Base-by-base conservation (phyloP, 2,888 invertebrate genomes). In the Apotomis turbidana region DNA sequence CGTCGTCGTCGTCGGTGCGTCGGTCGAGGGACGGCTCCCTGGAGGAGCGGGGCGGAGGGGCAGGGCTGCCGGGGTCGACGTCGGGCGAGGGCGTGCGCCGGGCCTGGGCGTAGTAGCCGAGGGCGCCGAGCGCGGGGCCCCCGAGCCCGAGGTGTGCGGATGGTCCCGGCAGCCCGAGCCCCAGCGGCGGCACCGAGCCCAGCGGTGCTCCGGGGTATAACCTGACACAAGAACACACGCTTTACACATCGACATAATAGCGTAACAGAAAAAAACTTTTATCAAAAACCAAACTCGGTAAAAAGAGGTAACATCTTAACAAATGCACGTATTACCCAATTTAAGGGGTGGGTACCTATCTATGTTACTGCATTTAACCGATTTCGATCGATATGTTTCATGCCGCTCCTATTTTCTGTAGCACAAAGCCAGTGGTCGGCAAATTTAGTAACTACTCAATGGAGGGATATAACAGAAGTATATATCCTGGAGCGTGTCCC, bases 401-500 rank as follows among this genome's bases (percentile, higher is more conserved):
- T 15, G 15, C 15, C 15, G 27, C 27, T 27, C 1, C 27, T 27
- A 27, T 27, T 27, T 27, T 27, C 27, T 27, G 27, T 27, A 27
- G 27, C 27, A 27, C 27, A 2, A 27, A 27, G 27, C 27, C 27
- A 27, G 27, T 27, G 2, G 27, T 27, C 2, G 2, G 27, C 27
- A 27, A 27, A 27, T 27, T 27, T 2, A 27, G 2, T 27, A 27
- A 27, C 27, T 27, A 27, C 27, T 27, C 27, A 27, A 27, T 27
- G 27, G 27, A 27, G 27, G 27, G 27, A 27, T 2, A 27, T 27
- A 27, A 27, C 27, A 27, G 27, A 2, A 27, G 2, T 27, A 2
- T 27, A 27, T 27, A 27, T 98, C 98, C 89, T 98, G 98, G 79
- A 98, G 93, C 73, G 96, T 96, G 94, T 96, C 85, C 91, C 95